Evolutionary conservation across 2,888 invertebrate genomes (phyloP).

Genomic region (Microctonus hyperodae): DNA sequence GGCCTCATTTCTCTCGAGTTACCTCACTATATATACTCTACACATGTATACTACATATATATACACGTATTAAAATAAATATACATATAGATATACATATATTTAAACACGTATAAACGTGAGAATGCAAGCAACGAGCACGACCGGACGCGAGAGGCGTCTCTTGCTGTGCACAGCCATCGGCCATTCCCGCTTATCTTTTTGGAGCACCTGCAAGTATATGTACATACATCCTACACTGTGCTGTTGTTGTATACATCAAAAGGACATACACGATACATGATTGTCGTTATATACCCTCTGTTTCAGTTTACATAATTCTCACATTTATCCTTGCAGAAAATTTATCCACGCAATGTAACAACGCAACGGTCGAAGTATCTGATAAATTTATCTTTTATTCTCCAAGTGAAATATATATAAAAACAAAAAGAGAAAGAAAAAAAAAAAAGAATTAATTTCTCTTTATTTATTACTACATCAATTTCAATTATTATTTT

Average conservation of each 20-base stretch:
- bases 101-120: neutral
- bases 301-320: neutral
- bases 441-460: no score
- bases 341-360: neutral
- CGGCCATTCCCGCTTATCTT: constrained; percentile 50
- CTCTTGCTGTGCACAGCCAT: constrained; percentile 21
- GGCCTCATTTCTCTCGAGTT: constrained; percentile 30
- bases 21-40: neutral
- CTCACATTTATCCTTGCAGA: neutral
- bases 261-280: neutral
- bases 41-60: neutral
- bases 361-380: neutral
- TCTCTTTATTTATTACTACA: neutral
- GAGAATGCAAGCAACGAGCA: constrained; percentile 15
- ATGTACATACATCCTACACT: constrained; percentile 26
- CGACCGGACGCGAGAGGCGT: constrained; percentile 30
- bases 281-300: constrained; percentile 1
- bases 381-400: neutral
- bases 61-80: no score
- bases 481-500: neutral
- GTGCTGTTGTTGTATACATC: constrained; percentile 3
- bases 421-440: no score
- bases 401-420: no score
- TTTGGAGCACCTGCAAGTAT: constrained; percentile 46
- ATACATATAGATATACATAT: neutral